These are phyloP conservation scores for Chrysina gloriosa DNA, from an alignment of 2,888 invertebrate species.

Conservation along the genomic window DNA sequence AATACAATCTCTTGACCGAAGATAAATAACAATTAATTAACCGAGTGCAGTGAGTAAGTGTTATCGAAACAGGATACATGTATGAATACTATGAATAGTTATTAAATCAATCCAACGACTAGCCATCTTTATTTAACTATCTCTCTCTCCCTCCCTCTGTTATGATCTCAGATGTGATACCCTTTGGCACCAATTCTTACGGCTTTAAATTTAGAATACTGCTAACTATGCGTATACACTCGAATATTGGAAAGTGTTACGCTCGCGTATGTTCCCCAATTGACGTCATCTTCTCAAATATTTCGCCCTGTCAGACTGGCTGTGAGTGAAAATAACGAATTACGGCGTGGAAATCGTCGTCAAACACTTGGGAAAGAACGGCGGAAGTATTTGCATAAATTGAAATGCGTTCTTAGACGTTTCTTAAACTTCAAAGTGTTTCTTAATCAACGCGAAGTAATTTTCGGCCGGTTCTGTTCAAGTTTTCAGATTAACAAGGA, in stretches of 20 bases:
- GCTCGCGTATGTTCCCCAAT: constrained; percentile 2
- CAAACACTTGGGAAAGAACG: background rate
- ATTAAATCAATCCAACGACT: constrained; percentile 20
- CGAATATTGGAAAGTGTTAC: background rate
- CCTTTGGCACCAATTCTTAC: constrained; percentile 37
- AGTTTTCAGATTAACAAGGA: background rate
- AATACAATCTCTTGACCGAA: constrained; percentile 20
- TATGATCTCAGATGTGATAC: constrained; percentile 25
- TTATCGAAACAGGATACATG: constrained; percentile 31
- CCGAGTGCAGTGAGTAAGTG: background rate
- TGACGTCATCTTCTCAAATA: constrained; percentile 18
- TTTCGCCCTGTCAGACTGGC: background rate
- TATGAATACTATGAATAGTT: constrained; percentile 27
- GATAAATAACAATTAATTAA: constrained; percentile 32
- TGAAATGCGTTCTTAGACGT: background rate
- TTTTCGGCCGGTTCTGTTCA: background rate
- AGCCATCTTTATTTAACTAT: background rate
- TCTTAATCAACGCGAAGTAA: constrained; percentile 16
- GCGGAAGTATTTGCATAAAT: background rate
- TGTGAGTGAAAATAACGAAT: constrained; percentile 6
- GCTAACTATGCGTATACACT: background rate
- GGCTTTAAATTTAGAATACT: constrained; percentile 24
- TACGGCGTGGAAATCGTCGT: background rate
- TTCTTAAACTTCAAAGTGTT: background rate
- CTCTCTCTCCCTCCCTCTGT: background rate